A percentile compares a stretch with the other conserved stretches of the same genome.
Conservation (phyloP, 2,888 invertebrate genomes). For the Drosophila dives region DNA sequence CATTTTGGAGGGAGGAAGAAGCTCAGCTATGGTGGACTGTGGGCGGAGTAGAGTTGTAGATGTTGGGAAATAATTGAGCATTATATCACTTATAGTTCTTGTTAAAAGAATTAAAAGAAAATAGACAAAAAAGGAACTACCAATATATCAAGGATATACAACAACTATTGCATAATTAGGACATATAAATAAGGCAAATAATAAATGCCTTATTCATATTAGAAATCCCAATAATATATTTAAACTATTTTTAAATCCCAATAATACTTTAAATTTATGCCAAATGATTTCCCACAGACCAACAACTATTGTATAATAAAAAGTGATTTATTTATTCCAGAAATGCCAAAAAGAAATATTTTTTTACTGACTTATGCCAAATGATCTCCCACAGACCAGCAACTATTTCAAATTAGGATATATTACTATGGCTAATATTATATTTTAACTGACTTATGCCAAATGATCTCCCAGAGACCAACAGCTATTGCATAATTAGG, state of each 20-base stretch:
- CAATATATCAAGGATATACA: not conserved
- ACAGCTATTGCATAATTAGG: too few species aligned
- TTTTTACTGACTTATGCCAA: not conserved
- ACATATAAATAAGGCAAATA: too few species aligned
- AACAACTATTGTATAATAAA: too few species aligned
- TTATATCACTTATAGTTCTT: not conserved
- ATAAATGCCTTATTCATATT: too few species aligned
- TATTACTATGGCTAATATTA: too few species aligned
- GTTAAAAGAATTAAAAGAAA: not conserved
- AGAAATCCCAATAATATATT: too few species aligned
- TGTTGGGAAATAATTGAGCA: not conserved
- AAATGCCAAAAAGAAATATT: not conserved
- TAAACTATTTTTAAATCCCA: too few species aligned
- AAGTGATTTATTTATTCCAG: too few species aligned
- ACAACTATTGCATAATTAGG: too few species aligned
- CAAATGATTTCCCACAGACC: too few species aligned
- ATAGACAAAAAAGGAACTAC: not conserved
- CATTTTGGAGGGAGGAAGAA: slow-evolving; percentile 1
- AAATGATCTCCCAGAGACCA: not conserved
- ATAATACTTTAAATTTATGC: too few species aligned
- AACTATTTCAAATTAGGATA: too few species aligned
- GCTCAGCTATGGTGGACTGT: not conserved
- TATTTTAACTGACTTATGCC: not conserved
- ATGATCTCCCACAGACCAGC: not conserved
- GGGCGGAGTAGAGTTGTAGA: not conserved